Conservation (phyloP, 2,797 vertebrate genomes). For the Spea hammondii region DNA sequence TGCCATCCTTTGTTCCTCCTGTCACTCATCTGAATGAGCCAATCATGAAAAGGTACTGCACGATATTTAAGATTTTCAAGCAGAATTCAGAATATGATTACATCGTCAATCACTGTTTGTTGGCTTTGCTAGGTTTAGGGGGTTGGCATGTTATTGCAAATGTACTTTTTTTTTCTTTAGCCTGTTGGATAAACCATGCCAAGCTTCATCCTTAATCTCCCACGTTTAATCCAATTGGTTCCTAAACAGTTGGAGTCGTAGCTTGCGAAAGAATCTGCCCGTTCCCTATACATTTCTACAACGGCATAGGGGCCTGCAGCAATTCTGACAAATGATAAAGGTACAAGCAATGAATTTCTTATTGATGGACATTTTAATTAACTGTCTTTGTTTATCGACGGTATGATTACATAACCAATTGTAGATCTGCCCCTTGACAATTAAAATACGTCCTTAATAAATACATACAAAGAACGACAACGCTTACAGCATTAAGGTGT, state of each 20-base stretch:
- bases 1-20: conserved; percentile 63
- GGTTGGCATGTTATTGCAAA: background rate
- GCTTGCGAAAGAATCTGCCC: conserved; percentile 50
- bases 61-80: conserved; percentile 57
- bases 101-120: conserved; percentile 62
- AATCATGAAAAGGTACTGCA: conserved; percentile 47
- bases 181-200: conserved; percentile 54
- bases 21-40: conserved; percentile 61
- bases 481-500: too few species aligned
- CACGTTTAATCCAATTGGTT: conserved; percentile 65
- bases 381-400: background rate
- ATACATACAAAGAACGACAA: too few species aligned
- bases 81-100: conserved; percentile 60
- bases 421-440: too few species aligned
- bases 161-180: conserved; percentile 57
- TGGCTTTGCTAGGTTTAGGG: conserved; percentile 53
- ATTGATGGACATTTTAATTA: conserved; percentile 8
- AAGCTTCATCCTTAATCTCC: conserved; percentile 65
- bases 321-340: conserved; percentile 64
- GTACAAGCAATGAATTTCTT: conserved; percentile 52
- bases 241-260: conserved; percentile 59
- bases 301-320: conserved; percentile 51
- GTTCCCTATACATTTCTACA: conserved; percentile 56
- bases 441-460: too few species aligned
- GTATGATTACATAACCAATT: too few species aligned